Conservation (phyloP, 1,140 invertebrate species). For the Bemisia tabaci region DNA sequence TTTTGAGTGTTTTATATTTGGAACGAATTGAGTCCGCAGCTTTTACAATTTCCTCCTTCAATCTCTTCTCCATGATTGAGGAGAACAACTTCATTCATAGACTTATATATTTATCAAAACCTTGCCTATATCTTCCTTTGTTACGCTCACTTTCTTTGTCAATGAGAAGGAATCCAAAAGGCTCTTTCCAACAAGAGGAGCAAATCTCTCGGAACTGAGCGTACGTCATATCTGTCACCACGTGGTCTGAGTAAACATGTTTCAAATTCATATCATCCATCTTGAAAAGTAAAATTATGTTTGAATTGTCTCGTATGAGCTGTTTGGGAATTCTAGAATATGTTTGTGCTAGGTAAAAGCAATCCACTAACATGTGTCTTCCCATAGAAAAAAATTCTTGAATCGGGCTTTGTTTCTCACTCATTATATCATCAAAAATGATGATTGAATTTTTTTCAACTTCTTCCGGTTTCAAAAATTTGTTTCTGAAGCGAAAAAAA, state of each 20-base stretch:
- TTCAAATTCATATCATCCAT: constrained; percentile 30
- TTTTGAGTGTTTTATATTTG: background rate
- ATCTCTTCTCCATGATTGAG: background rate
- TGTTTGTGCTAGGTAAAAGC: constrained; percentile 31
- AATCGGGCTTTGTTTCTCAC: constrained; percentile 22
- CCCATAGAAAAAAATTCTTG: constrained; percentile 28
- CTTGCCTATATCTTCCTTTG: constrained; percentile 18
- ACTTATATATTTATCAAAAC: background rate
- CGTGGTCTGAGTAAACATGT: constrained; percentile 31
- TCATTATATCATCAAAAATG: constrained; percentile 31
- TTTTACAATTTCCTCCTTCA: no score
- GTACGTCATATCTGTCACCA: constrained; percentile 27
- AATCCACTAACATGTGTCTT: constrained; percentile 27
- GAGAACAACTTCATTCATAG: no score
- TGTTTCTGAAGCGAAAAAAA: constrained; percentile 10
- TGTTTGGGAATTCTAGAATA: constrained; percentile 31
- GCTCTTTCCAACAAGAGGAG: constrained; percentile 17
- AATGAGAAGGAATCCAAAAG: constrained; percentile 25
- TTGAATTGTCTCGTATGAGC: constrained; percentile 27
- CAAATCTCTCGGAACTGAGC: constrained; percentile 19
- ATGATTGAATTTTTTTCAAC: constrained; percentile 23
- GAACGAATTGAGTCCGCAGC: background rate
- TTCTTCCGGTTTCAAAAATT: constrained; percentile 18
- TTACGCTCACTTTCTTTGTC: constrained; percentile 23
- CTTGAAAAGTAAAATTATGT: constrained; percentile 30